Base-by-base conservation (phyloP, 2,888 invertebrate genomes). In the Scaptomyza cyrtandrae region DNA sequence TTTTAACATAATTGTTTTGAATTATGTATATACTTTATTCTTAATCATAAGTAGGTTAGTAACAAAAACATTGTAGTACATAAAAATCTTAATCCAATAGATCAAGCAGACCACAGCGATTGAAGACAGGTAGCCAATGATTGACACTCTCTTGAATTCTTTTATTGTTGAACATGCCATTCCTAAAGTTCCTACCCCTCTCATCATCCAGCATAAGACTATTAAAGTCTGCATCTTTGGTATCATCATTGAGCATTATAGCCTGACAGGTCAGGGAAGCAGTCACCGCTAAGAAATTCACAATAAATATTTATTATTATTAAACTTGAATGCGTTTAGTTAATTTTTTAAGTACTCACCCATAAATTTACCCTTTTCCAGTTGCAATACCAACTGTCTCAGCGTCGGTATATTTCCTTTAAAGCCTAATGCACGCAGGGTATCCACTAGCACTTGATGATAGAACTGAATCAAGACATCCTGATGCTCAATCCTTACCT, bases 391-490 rank as follows among this genome's bases (percentile, higher is more conserved):
- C 4, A 92, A 62, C 49, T 90, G 82, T 56, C 89, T 85, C 10
- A 92, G 62, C 0, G 86, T 89, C 13, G 92, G 92, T 27, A 91
- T 90, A 31, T 77, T 70, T 0, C 83, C 89, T 0, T 39, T 61
- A 55, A 84, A 92, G 3, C 80, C 68, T 9, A 92, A 58, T 3
- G 77, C 69, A 7, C 45, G 71, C 7, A 92, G 74, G 3, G 87
- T 89, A 9, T 84, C 79, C 1, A 67, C 65, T 9, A 92, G 78
- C 1, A 87, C 73, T 1, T 43, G 33, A 57, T 92, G 86, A 64
- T 92, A 92, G 62, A 85, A 89, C 43, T 91, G 88, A 3, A 92
- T 64, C 6, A 92, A 46, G 24, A 80, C 86, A 37, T 91, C 89
- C 41, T 86, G 76, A 3, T 89, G 76, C 49, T 90, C 74, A 3